Evolutionary conservation across 2,113 vertebrate species (phyloP).

Genomic region (Arvicanthis niloticus): DNA sequence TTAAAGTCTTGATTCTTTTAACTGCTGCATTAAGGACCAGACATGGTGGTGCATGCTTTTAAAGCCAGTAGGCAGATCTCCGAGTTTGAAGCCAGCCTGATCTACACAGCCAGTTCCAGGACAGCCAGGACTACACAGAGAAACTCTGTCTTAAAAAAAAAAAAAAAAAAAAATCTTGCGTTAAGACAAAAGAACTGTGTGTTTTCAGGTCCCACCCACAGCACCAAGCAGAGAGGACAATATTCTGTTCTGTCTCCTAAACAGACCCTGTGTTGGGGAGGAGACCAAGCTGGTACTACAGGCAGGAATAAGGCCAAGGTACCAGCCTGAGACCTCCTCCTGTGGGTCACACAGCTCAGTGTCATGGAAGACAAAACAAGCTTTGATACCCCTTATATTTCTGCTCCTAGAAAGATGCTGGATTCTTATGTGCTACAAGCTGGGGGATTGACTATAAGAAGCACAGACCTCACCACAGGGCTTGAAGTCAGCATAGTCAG

Average conservation of each 20-base stretch:
- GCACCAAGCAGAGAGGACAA: no score
- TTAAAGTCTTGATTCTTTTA: not conserved
- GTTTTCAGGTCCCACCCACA: not conserved
- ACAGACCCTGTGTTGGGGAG: not conserved
- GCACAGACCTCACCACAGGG: not conserved
- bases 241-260: not conserved
- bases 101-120: not conserved
- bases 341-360: not conserved
- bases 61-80: not conserved
- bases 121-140: not conserved
- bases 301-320: not conserved
- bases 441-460: not conserved
- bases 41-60: not conserved
- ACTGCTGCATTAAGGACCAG: not conserved
- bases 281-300: not conserved
- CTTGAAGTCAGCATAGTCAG: not conserved
- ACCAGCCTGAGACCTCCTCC: not conserved
- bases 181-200: not conserved
- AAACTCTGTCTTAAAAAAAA: not conserved
- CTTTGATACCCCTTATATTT: not conserved
- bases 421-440: not conserved
- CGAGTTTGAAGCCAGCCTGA: not conserved
- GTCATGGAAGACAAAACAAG: not conserved
- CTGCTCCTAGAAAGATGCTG: not conserved
- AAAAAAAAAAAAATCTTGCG: not conserved